Evolutionary conservation across 2,797 vertebrate genomes (phyloP), one percentile per base, ranked within the genome.

Genomic region (Hydrophis major): DNA sequence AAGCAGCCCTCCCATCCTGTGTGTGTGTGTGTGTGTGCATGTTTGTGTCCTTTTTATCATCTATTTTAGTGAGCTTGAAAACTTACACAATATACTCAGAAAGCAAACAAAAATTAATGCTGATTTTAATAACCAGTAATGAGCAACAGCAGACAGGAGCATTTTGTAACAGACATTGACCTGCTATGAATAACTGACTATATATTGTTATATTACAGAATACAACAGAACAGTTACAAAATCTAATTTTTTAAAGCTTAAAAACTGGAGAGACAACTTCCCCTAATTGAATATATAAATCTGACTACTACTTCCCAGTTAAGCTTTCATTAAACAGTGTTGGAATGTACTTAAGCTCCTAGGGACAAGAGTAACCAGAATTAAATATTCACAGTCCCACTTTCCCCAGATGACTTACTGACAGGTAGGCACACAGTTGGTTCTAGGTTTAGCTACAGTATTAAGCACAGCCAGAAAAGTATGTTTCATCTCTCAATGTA

Each of bases 171-270:
- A 89, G 92, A 96, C 94, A 94, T 16, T 50, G 96, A 96, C 92
- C 95, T 94, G 78, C 78, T 91, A 94, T 57, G 94, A 96, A 96
- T 93, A 94, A 94, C 95, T 69, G 95, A 94, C 92, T 69, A 93
- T 95, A 96, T 83, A 83, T 47, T 83, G 8, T 6, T 88, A 92
- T 56, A 93, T 92, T 88, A 97, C 94, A 92, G 88, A 74, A 86
- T 90, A 97, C 95, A 94, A 95, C 93, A 56, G 69, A 96, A 93
- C 95, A 96, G 59, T 92, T 93, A 96, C 95, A 1, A 78, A 83
- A 95, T 94, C 88, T 92, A 69, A 47, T 91, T 37, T 91, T 83
- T 60, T 28, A 93, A 96, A 92, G 91, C 87, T 96, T 8, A 42
- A 90, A 60, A 89, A 93, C 92, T 93, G 93, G 92, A 90, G 27